These are phyloP conservation scores for Polylopha cassiicola DNA, from an alignment of 2,888 invertebrate genomes.

Conservation along the genomic window DNA sequence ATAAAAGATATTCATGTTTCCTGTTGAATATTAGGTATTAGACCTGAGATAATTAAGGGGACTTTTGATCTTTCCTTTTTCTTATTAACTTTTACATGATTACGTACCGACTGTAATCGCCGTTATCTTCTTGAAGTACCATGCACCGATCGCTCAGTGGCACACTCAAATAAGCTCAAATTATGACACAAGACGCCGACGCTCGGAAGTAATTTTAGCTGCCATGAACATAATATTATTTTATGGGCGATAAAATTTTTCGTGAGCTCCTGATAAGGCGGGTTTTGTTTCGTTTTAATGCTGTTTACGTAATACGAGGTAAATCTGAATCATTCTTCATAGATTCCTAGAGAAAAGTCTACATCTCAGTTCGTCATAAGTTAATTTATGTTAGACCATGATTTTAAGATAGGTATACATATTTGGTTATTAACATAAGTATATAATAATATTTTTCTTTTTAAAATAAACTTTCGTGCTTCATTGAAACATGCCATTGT, in stretches of 20 bases:
- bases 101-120: constrained; percentile 3
- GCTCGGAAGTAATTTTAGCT: constrained; percentile 42
- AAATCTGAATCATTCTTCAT: background rate
- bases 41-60: no score
- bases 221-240: constrained; percentile 41
- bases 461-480: no score
- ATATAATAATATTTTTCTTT: no score
- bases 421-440: no score
- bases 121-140: constrained; percentile 5
- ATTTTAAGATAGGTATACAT: no score
- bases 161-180: constrained; percentile 40
- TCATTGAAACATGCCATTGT: no score
- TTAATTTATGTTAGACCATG: no score
- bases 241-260: constrained; percentile 48
- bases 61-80: no score
- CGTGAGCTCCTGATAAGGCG: constrained; percentile 26
- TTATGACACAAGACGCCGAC: constrained; percentile 42
- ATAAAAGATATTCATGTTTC: no score
- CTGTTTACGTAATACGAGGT: constrained; percentile 14
- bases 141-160: constrained; percentile 15
- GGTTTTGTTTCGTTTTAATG: constrained; percentile 28
- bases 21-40: no score
- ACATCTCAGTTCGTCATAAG: no score
- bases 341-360: background rate
- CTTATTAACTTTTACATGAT: no score